Base-by-base conservation (phyloP, 2,888 invertebrate species). In the Microctonus hyperodae region DNA sequence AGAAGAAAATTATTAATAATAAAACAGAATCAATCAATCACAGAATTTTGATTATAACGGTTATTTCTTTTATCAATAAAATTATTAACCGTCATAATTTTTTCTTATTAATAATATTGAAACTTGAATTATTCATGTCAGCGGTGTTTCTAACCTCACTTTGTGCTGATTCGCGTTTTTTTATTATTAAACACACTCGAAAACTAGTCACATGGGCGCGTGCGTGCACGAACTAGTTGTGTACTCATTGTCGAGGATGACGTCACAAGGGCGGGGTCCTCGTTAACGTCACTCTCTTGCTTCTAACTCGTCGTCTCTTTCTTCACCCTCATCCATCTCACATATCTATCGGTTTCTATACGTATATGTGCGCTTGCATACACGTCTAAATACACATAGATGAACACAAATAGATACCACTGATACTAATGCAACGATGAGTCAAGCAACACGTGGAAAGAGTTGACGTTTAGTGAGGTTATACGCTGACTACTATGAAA, bases 191-290 rank as follows among this genome's bases (percentile, higher is more conserved):
- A 66, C 67, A 60, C 56, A 64, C 23, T 53, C 16, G 31, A 1
- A 40, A 55, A 16, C 10, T 35, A n/a, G 22, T 9, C n/a, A n/a
- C 25, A 44, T 40, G 23, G 31, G 51, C 62, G 62, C 62, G 53
- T 62, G 62, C 62, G 62, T 62, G 25, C 53, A 61, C 33, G 33
- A 61, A 53, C 62, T 53, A 31, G 67, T 57, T 63, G 16, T 63
- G 16, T 13, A 62, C 62, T 35, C 33, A 37, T 35, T 16, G 37
- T 16, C 53, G 23, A n/a, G n/a, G 31, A 37, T 81, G 81, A 81
- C 81, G 81, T 81, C 80, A 81, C 77, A 78, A 80, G 81, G 81
- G 81, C 80, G 81, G 81, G 80, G 81, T 80, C 73, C 80, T 81
- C 77, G 79, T 80, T 81, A 80, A 76, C 76, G 73, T 75, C 71